Evolutionary conservation across 2,797 vertebrate genomes (phyloP).

Genomic region (Furcifer pardalis): DNA sequence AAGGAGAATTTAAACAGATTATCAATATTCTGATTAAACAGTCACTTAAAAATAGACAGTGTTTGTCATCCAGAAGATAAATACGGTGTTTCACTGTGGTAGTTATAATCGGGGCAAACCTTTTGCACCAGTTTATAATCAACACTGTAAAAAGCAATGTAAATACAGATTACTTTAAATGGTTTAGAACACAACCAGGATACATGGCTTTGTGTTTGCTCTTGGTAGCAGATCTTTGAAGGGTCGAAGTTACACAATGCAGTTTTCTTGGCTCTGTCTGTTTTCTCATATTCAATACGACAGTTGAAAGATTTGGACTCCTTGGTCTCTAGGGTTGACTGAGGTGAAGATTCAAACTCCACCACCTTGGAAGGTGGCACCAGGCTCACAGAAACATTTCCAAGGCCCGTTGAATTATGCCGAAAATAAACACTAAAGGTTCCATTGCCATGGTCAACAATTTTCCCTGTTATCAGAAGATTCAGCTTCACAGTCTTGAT

Average conservation of each 20-base stretch:
- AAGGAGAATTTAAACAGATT: constrained; percentile 28
- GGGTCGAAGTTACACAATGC: constrained; percentile 91
- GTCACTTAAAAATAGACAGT: neutral
- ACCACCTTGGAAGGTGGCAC: constrained; percentile 98
- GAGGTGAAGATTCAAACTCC: constrained; percentile 92
- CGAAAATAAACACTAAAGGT: constrained; percentile 99
- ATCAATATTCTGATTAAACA: constrained; percentile 45
- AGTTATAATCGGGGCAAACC: constrained; percentile 99
- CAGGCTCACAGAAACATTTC: constrained; percentile 96
- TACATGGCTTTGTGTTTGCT: constrained; percentile 98
- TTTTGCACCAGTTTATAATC: constrained; percentile 99
- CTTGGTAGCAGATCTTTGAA: constrained; percentile 96
- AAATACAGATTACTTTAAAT: constrained; percentile 99
- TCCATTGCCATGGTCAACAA: constrained; percentile 98
- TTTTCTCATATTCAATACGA: constrained; percentile 98
- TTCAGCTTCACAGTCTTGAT: constrained; percentile 99
- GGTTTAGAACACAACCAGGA: constrained; percentile 99
- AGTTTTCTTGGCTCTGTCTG: constrained; percentile 97
- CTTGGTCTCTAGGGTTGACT: constrained; percentile 95
- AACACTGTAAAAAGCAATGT: constrained; percentile 97
- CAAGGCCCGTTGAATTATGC: constrained; percentile 95
- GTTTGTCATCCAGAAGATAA: constrained; percentile 89
- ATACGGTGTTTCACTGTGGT: constrained; percentile 97
- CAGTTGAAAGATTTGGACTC: constrained; percentile 99
- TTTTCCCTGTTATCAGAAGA: constrained; percentile 97